phyloP scores from a whole-genome alignment of 2,888 invertebrate genomes.

The Imbricaverruca yamaguchii region DNA sequence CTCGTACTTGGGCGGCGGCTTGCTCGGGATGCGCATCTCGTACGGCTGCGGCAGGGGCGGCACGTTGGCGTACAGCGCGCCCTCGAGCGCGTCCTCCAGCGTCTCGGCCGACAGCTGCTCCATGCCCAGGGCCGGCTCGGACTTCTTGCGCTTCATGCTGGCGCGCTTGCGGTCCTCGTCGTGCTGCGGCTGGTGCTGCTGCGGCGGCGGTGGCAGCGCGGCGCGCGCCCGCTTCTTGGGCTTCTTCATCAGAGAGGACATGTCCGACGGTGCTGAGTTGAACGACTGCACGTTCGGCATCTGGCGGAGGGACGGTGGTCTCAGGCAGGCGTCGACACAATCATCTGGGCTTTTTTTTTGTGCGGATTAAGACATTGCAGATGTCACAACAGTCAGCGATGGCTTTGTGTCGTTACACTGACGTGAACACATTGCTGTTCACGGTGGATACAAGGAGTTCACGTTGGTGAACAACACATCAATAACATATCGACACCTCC shows the following conservation, averaged over 20 bases:
- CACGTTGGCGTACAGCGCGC: slow-evolving; percentile 59
- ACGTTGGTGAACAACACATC: too few relatives aligned
- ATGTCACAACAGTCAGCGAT: too few relatives aligned
- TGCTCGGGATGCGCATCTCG: slow-evolving; percentile 30
- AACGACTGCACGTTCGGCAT: slow-evolving; percentile 32
- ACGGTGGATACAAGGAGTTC: slow-evolving; percentile 12
- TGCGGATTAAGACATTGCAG: too few relatives aligned
- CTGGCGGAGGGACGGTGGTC: slow-evolving; percentile 27
- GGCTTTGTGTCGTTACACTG: neutral
- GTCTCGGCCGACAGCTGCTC: slow-evolving; percentile 29
- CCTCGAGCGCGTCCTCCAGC: slow-evolving; percentile 37
- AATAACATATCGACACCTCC: too few relatives aligned
- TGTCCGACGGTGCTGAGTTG: slow-evolving; percentile 29
- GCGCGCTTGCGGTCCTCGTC: slow-evolving; percentile 17
- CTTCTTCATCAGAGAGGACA: slow-evolving; percentile 27
- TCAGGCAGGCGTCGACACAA: slow-evolving; percentile 11
- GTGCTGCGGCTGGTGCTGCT: slow-evolving; percentile 14
- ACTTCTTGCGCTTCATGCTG: slow-evolving; percentile 3
- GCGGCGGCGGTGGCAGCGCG: slow-evolving; percentile 27
- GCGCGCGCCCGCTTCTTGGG: slow-evolving; percentile 18
- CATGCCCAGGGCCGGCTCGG: slow-evolving; percentile 30
- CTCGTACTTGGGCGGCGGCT: slow-evolving; percentile 78
- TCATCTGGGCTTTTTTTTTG: too few relatives aligned
- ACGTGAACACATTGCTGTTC: slow-evolving; percentile 22
- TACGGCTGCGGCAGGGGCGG: slow-evolving; percentile 48